Evolutionary conservation across 37 sponge, comb jelly and placozoan species (phyloP).

Genomic region (Geodia barretti): DNA sequence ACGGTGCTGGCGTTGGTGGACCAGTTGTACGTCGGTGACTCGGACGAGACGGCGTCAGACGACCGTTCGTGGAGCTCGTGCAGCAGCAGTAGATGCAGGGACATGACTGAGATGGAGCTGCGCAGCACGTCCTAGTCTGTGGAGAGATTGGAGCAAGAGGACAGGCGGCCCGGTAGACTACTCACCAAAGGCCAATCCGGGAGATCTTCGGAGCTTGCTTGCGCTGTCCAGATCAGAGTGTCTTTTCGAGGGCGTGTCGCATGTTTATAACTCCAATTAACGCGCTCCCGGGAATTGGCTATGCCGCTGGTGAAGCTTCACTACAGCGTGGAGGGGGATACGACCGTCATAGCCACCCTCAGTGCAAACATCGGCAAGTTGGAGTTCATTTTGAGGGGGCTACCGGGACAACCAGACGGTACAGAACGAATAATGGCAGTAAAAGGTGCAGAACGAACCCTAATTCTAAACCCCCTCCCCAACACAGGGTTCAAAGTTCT

Average conservation of each 20-base stretch:
- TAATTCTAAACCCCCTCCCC: background rate
- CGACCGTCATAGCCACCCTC: conserved; percentile 55
- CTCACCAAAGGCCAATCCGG: no score
- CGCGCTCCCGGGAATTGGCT: background rate
- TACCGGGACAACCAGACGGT: conserved; percentile 74
- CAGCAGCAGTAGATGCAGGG: background rate
- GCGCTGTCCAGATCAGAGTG: no score
- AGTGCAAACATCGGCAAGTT: conserved; percentile 57
- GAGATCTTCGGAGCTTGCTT: no score
- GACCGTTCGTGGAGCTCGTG: background rate
- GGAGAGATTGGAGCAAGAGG: no score
- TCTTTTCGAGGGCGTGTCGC: no score
- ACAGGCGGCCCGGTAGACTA: no score
- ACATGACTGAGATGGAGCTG: no score
- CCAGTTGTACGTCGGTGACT: no score
- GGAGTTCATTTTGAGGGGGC: conserved; percentile 66
- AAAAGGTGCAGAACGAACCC: background rate
- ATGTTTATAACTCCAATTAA: background rate
- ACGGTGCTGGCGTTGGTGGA: background rate
- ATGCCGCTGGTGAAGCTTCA: conserved; percentile 49
- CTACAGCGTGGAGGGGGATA: conserved; percentile 69
- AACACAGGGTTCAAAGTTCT: conserved; percentile 30
- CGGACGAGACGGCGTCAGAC: background rate
- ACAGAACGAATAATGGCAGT: background rate
- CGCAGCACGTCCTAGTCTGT: no score